phyloP scores from a whole-genome alignment of 1,140 invertebrate genomes.

The Ceratina australensis region DNA sequence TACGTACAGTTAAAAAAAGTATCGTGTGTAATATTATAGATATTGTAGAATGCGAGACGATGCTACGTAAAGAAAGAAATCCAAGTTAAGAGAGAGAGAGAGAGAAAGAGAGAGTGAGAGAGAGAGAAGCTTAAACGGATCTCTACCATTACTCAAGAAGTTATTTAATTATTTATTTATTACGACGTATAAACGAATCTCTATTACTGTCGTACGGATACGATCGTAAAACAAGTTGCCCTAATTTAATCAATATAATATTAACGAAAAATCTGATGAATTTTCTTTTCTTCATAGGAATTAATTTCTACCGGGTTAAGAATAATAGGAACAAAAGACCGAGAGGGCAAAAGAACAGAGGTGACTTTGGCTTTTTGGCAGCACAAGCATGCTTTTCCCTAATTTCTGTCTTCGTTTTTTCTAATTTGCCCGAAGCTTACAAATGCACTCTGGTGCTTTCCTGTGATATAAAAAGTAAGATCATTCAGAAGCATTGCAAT shows the following conservation, averaged over 20 bases:
- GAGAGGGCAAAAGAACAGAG: conserved; percentile 39
- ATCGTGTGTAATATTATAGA: conserved; percentile 79
- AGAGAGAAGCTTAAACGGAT: conserved; percentile 65
- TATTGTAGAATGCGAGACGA: conserved; percentile 72
- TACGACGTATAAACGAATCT: conserved; percentile 74
- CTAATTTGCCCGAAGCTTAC: conserved; percentile 51
- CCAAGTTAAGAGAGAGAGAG: conserved; percentile 51
- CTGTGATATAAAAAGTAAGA: conserved; percentile 66
- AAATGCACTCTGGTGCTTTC: conserved; percentile 60
- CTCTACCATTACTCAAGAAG: conserved; percentile 73
- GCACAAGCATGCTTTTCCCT: conserved; percentile 49
- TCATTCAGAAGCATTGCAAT: conserved; percentile 47
- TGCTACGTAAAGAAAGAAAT: conserved; percentile 65
- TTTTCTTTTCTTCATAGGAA: conserved; percentile 61
- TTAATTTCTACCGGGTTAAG: conserved; percentile 59
- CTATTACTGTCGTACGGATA: conserved; percentile 65
- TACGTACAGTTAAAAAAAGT: conserved; percentile 73
- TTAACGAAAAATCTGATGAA: conserved; percentile 64
- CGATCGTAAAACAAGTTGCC: conserved; percentile 62
- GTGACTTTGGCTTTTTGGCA: conserved; percentile 57
- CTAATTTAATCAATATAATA: conserved; percentile 76
- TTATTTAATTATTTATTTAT: conserved; percentile 81
- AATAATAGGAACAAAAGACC: conserved; percentile 26
- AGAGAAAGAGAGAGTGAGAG: too few relatives aligned
- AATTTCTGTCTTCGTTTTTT: not conserved